Base-by-base conservation (phyloP, 2,113 vertebrate species). In the Paracanthobrama guichenoti region DNA sequence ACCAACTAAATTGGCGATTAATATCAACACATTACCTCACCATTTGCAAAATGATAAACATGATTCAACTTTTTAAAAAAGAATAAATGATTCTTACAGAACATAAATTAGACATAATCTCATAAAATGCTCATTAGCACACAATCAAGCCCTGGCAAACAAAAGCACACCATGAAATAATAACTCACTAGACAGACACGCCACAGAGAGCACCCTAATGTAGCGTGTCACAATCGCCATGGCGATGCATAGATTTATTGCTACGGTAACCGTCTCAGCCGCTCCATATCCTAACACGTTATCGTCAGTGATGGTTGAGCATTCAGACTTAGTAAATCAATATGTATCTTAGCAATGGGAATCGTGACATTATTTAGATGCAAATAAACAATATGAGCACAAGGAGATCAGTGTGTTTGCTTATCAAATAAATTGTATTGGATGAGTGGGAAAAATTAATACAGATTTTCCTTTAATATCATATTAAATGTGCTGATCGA, bases 251-350 rank as follows among this genome's bases (percentile, higher is more conserved):
- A 28, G 28, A 86, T 74, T 71, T 81, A 83, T 60, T 9, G 11
- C 69, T 53, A 80, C 13, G 73, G 75, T 83, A 75, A 85, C 28
- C 2, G 2, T 39, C 72, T 26, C n/a, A 13, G 55, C 5, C 4
- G 64, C 46, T 31, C 20, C 48, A 67, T 48, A 84, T 79, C 64
- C 69, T 86, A 48, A 81, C 86, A 84, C 3, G 39, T 87, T 83
- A 81, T 60, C 31, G 71, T 84, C 77, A 50, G 26, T 53, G 71
- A 24, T 26, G 69, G 82, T 39, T 76, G 28, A 7, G 55, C 48
- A 53, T 83, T 87, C 79, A 77, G 82, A 87, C 76, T 81, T 66
- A 84, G 77, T 84, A 84, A 71, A 79, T 60, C 75, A 86, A 79
- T 77, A 80, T 75, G 77, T 59, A 62, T 72, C 71, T 71, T n/a